Evolutionary conservation across 2,797 vertebrate species (phyloP).

Genomic region (Sebastolobus alascanus): DNA sequence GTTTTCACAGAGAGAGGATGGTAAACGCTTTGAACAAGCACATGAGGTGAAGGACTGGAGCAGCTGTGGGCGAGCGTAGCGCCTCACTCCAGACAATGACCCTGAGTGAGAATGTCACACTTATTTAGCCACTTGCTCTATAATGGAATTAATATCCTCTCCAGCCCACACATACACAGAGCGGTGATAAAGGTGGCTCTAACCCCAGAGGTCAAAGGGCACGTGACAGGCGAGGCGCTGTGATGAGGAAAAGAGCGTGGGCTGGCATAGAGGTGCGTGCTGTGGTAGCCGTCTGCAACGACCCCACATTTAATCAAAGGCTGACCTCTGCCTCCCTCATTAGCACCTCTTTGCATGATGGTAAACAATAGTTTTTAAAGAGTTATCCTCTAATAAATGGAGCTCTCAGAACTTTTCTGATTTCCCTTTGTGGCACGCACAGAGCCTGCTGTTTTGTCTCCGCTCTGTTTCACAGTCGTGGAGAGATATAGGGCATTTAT

Average conservation of each 20-base stretch:
- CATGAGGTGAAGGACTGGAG: constrained; percentile 34
- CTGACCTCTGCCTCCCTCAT: constrained; percentile 58
- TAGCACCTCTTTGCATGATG: constrained; percentile 45
- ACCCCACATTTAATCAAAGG: constrained; percentile 57
- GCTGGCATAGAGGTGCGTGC: constrained; percentile 10
- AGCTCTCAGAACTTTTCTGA: constrained; percentile 42
- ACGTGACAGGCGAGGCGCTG: constrained; percentile 47
- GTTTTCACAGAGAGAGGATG: constrained; percentile 16
- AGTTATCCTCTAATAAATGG: constrained; percentile 29
- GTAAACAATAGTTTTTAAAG: constrained; percentile 52
- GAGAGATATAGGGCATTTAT: constrained; percentile 65
- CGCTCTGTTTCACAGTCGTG: constrained; percentile 41
- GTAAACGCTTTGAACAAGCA: constrained; percentile 40
- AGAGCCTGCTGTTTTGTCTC: constrained; percentile 43
- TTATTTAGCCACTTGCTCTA: constrained; percentile 43
- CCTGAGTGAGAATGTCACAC: constrained; percentile 48
- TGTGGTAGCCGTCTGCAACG: constrained; percentile 29
- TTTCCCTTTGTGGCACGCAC: constrained; percentile 20
- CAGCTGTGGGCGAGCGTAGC: constrained; percentile 27
- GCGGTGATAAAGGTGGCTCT: constrained; percentile 56
- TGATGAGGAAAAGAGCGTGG: constrained; percentile 39
- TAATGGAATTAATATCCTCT: constrained; percentile 61
- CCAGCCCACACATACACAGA: constrained; percentile 41
- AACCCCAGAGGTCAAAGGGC: constrained; percentile 64
- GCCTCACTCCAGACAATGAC: constrained; percentile 44